phyloP scores from a whole-genome alignment of 2,797 vertebrate genomes.

The Sarcoramphus papa region DNA sequence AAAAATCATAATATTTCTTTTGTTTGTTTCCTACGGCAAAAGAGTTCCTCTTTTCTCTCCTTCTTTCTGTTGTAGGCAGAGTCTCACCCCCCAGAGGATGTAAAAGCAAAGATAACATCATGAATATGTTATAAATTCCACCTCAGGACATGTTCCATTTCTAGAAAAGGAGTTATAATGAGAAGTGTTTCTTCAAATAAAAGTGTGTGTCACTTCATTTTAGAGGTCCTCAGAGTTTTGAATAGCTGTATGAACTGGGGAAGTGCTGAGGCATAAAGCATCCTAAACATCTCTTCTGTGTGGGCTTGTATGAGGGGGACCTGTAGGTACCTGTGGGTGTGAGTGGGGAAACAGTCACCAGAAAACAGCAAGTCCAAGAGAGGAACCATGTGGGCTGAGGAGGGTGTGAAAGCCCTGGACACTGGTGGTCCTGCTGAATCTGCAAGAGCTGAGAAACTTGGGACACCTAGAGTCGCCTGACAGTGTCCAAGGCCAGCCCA shows the following conservation, averaged over 20 bases:
- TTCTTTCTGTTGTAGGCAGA: background rate
- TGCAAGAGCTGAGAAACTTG: background rate
- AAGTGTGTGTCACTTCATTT: background rate
- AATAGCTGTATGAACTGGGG: background rate
- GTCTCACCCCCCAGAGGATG: background rate
- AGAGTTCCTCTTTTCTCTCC: background rate
- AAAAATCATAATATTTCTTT: background rate
- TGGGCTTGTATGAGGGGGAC: background rate
- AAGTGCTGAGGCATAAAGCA: background rate
- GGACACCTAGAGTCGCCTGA: background rate
- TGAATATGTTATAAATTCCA: slow-evolving; percentile 25
- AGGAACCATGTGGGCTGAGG: background rate
- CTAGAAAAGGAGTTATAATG: slow-evolving; percentile 4
- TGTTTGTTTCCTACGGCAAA: background rate
- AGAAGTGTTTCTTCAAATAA: slow-evolving; percentile 17
- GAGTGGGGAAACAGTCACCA: background rate
- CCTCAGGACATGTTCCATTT: slow-evolving; percentile 19
- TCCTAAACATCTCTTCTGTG: background rate
- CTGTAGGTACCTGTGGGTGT: background rate
- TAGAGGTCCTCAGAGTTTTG: background rate
- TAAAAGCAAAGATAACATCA: slow-evolving; percentile 11
- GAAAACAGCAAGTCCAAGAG: background rate
- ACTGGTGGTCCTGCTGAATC: background rate
- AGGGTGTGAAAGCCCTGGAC: background rate
- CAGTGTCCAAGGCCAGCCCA: background rate